phyloP scores from a whole-genome alignment of 2,113 vertebrate species.

The Xenus cinereus region DNA sequence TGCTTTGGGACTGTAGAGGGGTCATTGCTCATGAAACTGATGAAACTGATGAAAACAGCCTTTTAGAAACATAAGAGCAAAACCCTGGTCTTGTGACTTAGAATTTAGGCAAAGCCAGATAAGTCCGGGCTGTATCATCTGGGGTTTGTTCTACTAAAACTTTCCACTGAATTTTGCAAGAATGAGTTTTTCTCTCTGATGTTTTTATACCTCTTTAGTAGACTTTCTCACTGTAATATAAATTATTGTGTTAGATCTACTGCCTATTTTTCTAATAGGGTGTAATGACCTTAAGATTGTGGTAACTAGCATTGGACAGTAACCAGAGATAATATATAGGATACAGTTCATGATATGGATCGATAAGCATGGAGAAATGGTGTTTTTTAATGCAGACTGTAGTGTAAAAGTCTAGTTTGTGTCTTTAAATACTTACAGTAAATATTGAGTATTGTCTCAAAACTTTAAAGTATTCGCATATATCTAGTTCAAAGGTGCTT shows the following conservation, averaged over 20 bases:
- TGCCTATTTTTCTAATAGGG: background rate
- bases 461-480: background rate
- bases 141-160: background rate
- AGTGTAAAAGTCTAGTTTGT: background rate
- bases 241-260: background rate
- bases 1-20: background rate
- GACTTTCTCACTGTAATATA: background rate
- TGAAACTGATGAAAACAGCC: background rate
- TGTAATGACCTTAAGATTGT: background rate
- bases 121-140: background rate
- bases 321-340: background rate
- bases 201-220: background rate
- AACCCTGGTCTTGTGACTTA: background rate
- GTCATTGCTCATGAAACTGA: background rate
- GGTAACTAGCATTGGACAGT: background rate
- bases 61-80: background rate
- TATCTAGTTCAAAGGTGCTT: background rate
- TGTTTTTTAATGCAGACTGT: background rate
- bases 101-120: background rate
- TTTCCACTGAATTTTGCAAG: slow-evolving; percentile 25
- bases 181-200: background rate
- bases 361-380: background rate
- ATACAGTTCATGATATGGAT: background rate
- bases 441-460: background rate
- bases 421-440: background rate